Percentiles rank a stretch among this genome's conserved stretches.
These are phyloP conservation scores for Falco punctatus DNA, from an alignment of 2,113 vertebrate genomes.

Conservation along the genomic window DNA sequence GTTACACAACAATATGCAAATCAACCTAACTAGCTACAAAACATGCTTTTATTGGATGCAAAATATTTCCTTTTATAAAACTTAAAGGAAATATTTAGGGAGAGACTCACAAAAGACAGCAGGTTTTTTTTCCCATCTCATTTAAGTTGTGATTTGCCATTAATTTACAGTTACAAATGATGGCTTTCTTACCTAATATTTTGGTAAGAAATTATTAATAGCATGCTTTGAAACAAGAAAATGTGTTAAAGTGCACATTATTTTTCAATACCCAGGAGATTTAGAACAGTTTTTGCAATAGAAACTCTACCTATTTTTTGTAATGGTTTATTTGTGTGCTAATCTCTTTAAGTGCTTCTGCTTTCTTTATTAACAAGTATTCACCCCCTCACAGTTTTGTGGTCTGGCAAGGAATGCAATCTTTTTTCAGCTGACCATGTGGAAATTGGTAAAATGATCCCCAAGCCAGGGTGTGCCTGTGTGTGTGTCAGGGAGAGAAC, in stretches of 20 bases:
- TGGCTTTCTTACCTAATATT: conserved; percentile 43
- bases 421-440: not conserved
- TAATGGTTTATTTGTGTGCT: conserved; percentile 51
- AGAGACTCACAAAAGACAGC: conserved; percentile 29
- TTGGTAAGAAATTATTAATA: conserved; percentile 62
- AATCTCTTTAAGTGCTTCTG: conserved; percentile 21
- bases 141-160: conserved; percentile 55
- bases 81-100: conserved; percentile 54
- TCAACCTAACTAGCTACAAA: conserved; percentile 45
- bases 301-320: conserved; percentile 39
- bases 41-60: conserved; percentile 12
- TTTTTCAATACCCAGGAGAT: conserved; percentile 33
- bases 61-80: conserved; percentile 41
- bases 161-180: conserved; percentile 50
- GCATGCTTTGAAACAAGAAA: conserved; percentile 61
- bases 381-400: not conserved
- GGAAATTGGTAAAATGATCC: not conserved
- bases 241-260: conserved; percentile 52
- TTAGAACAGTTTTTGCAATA: conserved; percentile 14
- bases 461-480: rapidly evolving
- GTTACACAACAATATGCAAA: conserved; percentile 44
- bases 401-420: not conserved
- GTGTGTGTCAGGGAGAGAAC: not conserved
- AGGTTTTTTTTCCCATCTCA: conserved; percentile 53
- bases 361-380: conserved; percentile 15